Base-by-base conservation (phyloP, 2,113 vertebrate species). In the Halichoeres trimaculatus region DNA sequence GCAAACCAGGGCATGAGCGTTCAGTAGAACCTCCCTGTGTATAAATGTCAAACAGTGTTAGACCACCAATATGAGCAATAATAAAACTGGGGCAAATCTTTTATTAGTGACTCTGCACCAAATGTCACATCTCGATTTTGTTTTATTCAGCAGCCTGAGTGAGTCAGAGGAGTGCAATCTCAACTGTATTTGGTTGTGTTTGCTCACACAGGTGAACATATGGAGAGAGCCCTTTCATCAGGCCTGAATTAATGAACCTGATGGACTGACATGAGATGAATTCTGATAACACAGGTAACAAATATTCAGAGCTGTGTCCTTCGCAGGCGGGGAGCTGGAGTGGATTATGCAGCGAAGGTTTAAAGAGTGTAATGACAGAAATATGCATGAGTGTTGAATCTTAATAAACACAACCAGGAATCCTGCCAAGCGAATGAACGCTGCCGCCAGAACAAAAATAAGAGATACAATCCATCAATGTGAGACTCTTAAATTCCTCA, bases 171-270 rank as follows among this genome's bases (percentile, higher is more conserved):
- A 41, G 36, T 11, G 24, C 36, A 43, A 50, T 67, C 36, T 57
- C 11, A 56, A 50, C 50, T 71, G 34, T 20, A 61, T 76, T 69
- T 52, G 41, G 47, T 55, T 79, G 50, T 17, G 40, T 73, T 67
- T 57, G 41, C 72, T 57, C 4, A 3, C 41, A 35, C 50, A 64
- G 60, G 58, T 60, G 71, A 80, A 60, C 79, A 79, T 83, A 76
- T 66, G 76, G 80, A 76, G 45, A 22, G n/a, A 35, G 38, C 41
- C 34, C 20, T 74, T 78, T 78, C 65, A 74, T 70, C 54, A 59
- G 19, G 63, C 30, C 12, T 41, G 73, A 56, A 74, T 80, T 57
- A 50, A 77, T 83, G 57, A 62, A 74, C 61, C 35, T 64, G 57
- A 80, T 50, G 43, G 65, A 72, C 67, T 35, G 67, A 76, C 74